Base-by-base conservation (phyloP, 2,888 invertebrate species). In the Arctia plantaginis region DNA sequence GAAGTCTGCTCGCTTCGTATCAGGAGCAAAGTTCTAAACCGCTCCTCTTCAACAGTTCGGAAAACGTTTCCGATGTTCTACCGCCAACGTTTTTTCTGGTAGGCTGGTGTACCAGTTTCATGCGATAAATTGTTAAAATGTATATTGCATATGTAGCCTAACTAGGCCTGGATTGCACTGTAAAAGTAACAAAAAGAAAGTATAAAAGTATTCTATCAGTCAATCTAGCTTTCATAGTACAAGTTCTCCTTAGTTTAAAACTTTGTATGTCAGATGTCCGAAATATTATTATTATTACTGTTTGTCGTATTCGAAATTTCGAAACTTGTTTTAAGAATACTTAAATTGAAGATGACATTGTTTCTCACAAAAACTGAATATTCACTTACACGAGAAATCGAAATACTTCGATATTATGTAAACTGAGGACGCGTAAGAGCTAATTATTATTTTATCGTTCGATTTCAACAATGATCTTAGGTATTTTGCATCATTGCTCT, bases 11-110 rank as follows among this genome's bases (percentile, higher is more conserved):
- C 69, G 73, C 30, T 27, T 67, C 85, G 87, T 88, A 90, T 90
- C 90, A 87, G 81, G 82, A 87, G 80, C 85, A 88, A 93, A 93
- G 90, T 93, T 93, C 84, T 83, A 87, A 89, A 88, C 90, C 89
- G 82, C 87, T 79, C 82, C 78, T 80, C 86, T 77, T 78, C 80
- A 82, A 76, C 84, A 87, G 88, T 90, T 90, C 87, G 89, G 87
- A 90, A 93, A 93, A 93, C 91, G 90, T 88, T 93, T 93, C 89
- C 89, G 85, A 87, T 93, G 92, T 92, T 89, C 89, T 70, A 77
- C 82, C 84, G 81, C 77, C 79, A 79, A 84, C 84, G 86, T 86
- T 92, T 91, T 89, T 90, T 86, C 85, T 84, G 18, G 66, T 1
- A 15, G 47, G 65, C 3, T 39, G 13, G 20, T 55, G 15, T 7